phyloP scores from a whole-genome alignment of 2,797 vertebrate species.

The Urophycis tenuis region DNA sequence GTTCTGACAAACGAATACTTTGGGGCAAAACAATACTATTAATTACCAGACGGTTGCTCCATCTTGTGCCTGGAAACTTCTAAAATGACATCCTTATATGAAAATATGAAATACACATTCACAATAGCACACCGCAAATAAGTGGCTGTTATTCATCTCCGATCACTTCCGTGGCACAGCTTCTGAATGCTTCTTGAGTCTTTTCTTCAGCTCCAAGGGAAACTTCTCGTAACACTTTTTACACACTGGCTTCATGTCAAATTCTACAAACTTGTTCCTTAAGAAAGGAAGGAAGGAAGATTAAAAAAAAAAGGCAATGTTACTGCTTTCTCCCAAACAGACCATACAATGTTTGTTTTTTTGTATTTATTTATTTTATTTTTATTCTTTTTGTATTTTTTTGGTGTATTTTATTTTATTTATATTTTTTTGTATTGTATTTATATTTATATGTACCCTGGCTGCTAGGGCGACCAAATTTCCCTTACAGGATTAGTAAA shows the following conservation, averaged over 20 bases:
- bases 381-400: too few species aligned
- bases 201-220: conserved; percentile 97
- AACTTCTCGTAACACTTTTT: conserved; percentile 99
- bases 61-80: not conserved
- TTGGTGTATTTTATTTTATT: too few species aligned
- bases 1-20: not conserved
- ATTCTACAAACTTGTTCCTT: conserved; percentile 99
- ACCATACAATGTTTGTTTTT: not conserved
- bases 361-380: too few species aligned
- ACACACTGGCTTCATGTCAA: conserved; percentile 99
- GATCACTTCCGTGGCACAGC: conserved; percentile 84
- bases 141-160: conserved; percentile 3
- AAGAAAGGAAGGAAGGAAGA: conserved; percentile 22
- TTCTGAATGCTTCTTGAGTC: conserved; percentile 96
- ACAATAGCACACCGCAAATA: conserved; percentile 4
- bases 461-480: too few species aligned
- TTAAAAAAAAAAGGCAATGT: not conserved
- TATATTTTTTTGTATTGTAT: too few species aligned
- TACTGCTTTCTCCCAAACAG: not conserved
- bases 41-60: not conserved
- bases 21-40: not conserved
- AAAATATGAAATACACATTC: conserved; percentile 20
- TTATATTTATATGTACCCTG: too few species aligned
- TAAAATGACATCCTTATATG: not conserved
- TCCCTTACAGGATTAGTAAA: too few species aligned